Conservation (phyloP, 2,888 invertebrate genomes). For the Hipparchia sbordonii region DNA sequence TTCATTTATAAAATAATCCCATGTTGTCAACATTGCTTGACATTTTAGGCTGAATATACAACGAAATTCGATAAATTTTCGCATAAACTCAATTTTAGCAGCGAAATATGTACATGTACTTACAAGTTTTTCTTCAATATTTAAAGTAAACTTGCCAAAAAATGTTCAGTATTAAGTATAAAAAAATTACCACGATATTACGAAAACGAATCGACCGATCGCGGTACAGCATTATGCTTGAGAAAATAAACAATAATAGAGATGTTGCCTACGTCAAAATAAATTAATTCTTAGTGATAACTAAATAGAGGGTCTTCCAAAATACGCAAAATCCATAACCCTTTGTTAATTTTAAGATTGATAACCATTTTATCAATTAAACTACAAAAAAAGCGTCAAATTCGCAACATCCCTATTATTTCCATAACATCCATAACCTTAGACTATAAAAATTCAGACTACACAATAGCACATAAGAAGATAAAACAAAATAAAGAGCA, state of each 20-base stretch:
- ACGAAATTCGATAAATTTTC: not conserved
- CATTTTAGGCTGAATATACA: no score
- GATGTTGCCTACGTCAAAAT: no score
- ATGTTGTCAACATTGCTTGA: not conserved
- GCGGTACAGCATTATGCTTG: not conserved
- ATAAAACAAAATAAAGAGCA: conserved; percentile 30
- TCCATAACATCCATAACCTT: conserved; percentile 11
- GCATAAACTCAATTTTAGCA: not conserved
- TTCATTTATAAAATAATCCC: not conserved
- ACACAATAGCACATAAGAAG: conserved; percentile 29
- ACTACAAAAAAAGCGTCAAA: no score
- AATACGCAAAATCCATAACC: no score
- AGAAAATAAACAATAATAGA: conserved; percentile 5
- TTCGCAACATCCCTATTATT: not conserved
- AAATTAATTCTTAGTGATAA: no score
- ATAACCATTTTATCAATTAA: no score
- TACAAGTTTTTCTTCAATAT: not conserved
- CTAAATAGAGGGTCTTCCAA: no score
- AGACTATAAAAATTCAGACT: conserved; percentile 28
- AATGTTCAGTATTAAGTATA: not conserved
- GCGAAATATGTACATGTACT: not conserved
- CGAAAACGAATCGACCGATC: no score
- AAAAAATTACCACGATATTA: not conserved
- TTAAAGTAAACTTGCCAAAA: not conserved
- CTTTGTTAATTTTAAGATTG: no score